phyloP scores from a whole-genome alignment of 2,113 vertebrate species.

The Podarcis muralis region DNA sequence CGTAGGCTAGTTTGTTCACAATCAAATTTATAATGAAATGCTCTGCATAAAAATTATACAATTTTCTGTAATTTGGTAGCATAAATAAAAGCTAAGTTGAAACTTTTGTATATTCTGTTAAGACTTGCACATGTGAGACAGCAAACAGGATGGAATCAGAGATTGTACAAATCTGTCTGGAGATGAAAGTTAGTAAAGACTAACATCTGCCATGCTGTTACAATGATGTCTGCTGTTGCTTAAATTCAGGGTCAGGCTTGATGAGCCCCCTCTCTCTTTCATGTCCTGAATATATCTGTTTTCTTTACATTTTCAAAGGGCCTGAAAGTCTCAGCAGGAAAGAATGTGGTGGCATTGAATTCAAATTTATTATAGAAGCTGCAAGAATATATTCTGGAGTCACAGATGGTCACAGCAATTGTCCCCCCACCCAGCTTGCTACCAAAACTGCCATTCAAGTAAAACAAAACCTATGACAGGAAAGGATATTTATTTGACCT shows the following conservation, averaged over 20 bases:
- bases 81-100: not conserved
- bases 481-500: slow-evolving; percentile 47
- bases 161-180: slow-evolving; percentile 31
- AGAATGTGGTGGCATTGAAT: slow-evolving; percentile 23
- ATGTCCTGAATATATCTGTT: slow-evolving; percentile 66
- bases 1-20: not conserved
- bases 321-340: slow-evolving; percentile 59
- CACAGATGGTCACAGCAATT: slow-evolving; percentile 55
- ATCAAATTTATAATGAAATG: not conserved
- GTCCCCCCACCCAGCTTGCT: slow-evolving; percentile 28
- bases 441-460: slow-evolving; percentile 55
- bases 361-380: slow-evolving; percentile 39
- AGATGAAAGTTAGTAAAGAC: slow-evolving; percentile 54
- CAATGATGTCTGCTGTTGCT: slow-evolving; percentile 55
- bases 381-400: slow-evolving; percentile 31
- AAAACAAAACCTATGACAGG: slow-evolving; percentile 48
- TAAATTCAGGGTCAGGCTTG: slow-evolving; percentile 56
- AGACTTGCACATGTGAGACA: slow-evolving; percentile 13
- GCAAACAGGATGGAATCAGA: slow-evolving; percentile 24
- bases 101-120: slow-evolving; percentile 27
- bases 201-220: slow-evolving; percentile 58
- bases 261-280: slow-evolving; percentile 60
- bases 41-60: not conserved
- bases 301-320: slow-evolving; percentile 65
- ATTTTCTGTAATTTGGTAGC: not conserved